Evolutionary conservation across 2,113 vertebrate species (phyloP).

Genomic region (Egretta garzetta): DNA sequence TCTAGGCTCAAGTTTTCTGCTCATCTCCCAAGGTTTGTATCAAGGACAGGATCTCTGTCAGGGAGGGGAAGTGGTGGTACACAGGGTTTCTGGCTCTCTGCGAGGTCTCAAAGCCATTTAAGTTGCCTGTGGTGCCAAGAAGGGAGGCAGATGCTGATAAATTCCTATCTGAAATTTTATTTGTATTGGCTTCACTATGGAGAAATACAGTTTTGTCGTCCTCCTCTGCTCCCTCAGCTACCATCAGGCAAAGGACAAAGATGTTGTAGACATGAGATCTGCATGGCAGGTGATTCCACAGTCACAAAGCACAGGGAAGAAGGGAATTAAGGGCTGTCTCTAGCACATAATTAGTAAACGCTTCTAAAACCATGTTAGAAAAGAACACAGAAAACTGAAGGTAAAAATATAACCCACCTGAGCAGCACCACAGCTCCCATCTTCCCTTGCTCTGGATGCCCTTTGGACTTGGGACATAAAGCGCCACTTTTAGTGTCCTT

Average conservation of each 20-base stretch:
- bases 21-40: not conserved
- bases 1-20: not conserved
- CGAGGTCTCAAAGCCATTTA: not conserved
- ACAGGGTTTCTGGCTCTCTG: not conserved
- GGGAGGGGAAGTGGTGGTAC: not conserved
- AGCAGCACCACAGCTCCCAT: not conserved
- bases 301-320: not conserved
- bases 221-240: not conserved
- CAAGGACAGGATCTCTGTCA: not conserved
- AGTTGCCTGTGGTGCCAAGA: not conserved
- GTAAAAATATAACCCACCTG: not conserved
- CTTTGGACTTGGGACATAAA: not conserved
- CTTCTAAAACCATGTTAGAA: not conserved
- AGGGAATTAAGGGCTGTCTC: not conserved
- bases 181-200: not conserved
- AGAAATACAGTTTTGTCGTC: not conserved
- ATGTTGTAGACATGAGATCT: not conserved
- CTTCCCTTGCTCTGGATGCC: not conserved
- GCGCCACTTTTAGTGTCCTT: not conserved
- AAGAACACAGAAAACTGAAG: not conserved
- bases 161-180: not conserved
- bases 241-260: not conserved
- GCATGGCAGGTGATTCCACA: not conserved
- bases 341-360: not conserved
- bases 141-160: not conserved